Base-by-base conservation (phyloP, 2,888 invertebrate genomes). In the Ennomos fuscantarius region DNA sequence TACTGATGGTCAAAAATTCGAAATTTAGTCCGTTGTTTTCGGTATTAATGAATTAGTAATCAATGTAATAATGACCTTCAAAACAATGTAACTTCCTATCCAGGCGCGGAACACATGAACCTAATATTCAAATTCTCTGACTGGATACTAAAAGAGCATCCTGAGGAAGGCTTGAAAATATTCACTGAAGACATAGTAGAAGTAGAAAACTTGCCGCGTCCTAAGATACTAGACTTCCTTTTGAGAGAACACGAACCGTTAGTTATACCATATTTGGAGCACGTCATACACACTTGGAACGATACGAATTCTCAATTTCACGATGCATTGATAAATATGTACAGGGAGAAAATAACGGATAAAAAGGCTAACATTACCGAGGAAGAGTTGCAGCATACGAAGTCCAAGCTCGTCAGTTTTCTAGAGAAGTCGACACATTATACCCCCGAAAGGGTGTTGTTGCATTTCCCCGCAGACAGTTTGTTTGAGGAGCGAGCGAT, bases 401-500 rank as follows among this genome's bases (percentile, higher is more conserved):
- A 93, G 48, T 73, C 85, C 5, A 94, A 94, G 70, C 89, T 99
- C 52, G 85, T 97, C 12, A 92, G 94, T 40, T 97, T 99, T 85
- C 88, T 99, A 35, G 95, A 97, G 70, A 95, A 94, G 63, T 99
- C 99, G 0, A 87, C 93, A 9, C 89, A 95, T 78, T 99, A 98
- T 76, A 96, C 95, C 0, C 96, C 98, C 0, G 98, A 99, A 82
- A 95, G 95, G 45, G 96, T 98, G 1, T 91, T 99, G 24, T 93
- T 96, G 15, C 96, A 97, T 77, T 98, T 99, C 70, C 98, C 98
- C 0, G 94, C 94, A 40, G 96, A 98, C 72, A 93, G 94, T 56
- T 91, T 99, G 73, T 95, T 97, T 76, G 98, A 99, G 81, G 99
- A 99, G 83, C 93, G 98, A 60, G 99, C 99, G 0, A 93, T 99